Conservation (phyloP, 1,140 invertebrate species). For the Brachionus rubens region DNA sequence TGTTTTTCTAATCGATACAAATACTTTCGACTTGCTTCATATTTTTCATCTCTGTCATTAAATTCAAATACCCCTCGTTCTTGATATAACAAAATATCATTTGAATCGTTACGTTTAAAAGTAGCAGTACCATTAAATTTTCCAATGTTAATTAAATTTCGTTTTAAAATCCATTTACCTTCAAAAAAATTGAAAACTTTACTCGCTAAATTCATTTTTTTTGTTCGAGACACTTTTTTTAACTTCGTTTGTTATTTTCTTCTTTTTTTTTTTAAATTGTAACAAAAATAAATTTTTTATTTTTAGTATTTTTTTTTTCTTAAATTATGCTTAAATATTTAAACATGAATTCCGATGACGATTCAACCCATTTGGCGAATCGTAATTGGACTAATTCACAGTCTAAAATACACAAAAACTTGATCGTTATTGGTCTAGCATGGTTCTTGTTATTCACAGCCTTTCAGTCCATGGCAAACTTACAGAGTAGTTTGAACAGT, state of each 20-base stretch:
- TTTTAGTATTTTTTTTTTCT: too few species aligned
- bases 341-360: not conserved
- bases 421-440: constrained; percentile 16
- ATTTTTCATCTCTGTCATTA: not conserved
- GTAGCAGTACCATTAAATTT: not conserved
- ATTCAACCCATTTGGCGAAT: too few species aligned
- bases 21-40: not conserved
- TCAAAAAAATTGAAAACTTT: constrained; percentile 32
- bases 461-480: constrained; percentile 28
- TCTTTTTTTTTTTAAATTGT: not conserved
- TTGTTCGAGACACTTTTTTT: not conserved
- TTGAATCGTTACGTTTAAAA: not conserved
- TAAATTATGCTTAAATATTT: constrained; percentile 5
- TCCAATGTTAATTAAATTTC: not conserved
- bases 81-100: not conserved
- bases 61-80: constrained; percentile 22
- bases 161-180: not conserved
- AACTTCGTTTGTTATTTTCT: too few species aligned
- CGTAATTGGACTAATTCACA: constrained; percentile 11
- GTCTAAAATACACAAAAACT: not conserved
- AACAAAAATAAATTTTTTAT: too few species aligned
- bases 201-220: constrained; percentile 29
- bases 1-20: not conserved
- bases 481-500: constrained; percentile 37
- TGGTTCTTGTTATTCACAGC: constrained; percentile 24